A percentile compares a stretch with the other conserved stretches of the same genome.
These are phyloP conservation scores for Cranoglanis bouderius DNA, from an alignment of 2,113 vertebrate genomes.

Conservation along the genomic window DNA sequence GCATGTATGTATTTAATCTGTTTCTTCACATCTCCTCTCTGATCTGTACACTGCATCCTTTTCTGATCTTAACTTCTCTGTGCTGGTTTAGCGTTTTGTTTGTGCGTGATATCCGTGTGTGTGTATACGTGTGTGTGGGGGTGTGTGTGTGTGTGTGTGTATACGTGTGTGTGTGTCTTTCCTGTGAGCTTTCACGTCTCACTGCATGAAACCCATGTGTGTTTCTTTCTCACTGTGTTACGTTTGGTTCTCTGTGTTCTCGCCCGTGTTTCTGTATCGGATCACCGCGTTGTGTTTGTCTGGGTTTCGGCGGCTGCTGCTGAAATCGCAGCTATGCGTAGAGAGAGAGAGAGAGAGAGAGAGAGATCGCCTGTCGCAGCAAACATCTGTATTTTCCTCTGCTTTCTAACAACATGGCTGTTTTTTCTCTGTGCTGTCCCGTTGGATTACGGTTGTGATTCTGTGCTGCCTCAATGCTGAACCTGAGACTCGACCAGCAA, in stretches of 20 bases:
- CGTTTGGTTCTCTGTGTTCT: neutral
- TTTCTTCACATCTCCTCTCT: neutral
- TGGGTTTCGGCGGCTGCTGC: neutral
- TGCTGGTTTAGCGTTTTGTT: neutral
- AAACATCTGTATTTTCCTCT: neutral
- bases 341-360: neutral
- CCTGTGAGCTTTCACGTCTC: neutral
- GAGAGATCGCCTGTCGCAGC: neutral
- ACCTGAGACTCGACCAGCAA: neutral
- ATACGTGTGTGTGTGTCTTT: neutral
- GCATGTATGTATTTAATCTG: neutral
- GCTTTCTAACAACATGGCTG: neutral
- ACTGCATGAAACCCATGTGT: too few relatives aligned
- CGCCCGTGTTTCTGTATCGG: neutral
- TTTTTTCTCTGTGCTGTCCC: constrained; percentile 12
- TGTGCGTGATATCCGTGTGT: neutral
- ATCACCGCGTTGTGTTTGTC: neutral
- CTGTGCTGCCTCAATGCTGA: neutral
- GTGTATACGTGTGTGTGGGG: too few relatives aligned
- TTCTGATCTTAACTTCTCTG: neutral
- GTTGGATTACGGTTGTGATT: neutral
- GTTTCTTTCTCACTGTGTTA: too few relatives aligned
- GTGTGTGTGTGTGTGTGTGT: too few relatives aligned
- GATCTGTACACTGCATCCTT: neutral
- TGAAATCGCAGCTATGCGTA: neutral